A percentile compares a stretch with the other conserved stretches of the same genome.
phyloP scores from a whole-genome alignment of 2,797 vertebrate species.

The Australoheros facetus region DNA sequence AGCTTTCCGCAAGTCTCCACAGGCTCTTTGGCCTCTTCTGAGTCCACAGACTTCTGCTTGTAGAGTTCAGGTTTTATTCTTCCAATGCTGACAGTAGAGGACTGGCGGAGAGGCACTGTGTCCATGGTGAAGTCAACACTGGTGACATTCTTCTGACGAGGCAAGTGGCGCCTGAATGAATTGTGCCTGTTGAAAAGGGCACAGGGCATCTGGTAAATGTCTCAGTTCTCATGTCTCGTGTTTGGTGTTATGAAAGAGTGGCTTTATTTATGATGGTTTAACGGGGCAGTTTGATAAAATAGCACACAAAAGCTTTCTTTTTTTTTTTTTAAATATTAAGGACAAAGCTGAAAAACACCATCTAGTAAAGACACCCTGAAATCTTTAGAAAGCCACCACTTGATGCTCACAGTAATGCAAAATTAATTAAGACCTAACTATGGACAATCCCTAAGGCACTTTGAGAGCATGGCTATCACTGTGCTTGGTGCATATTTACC shows the following conservation, averaged over 20 bases:
- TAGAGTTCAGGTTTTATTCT: conserved; percentile 98
- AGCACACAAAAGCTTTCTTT: background rate
- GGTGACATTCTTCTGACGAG: conserved; percentile 96
- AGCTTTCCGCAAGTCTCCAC: conserved; percentile 93
- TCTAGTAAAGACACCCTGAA: background rate
- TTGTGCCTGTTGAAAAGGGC: conserved; percentile 87
- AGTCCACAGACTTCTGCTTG: conserved; percentile 98
- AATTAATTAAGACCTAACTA: background rate
- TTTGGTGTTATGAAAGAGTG: conserved; percentile 13
- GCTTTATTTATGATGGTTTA: conserved; percentile 38
- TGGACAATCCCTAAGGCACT: background rate
- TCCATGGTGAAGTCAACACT: conserved; percentile 96
- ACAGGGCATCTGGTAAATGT: conserved; percentile 51
- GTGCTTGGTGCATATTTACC: background rate
- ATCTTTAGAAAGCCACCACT: background rate
- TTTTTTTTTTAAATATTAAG: background rate
- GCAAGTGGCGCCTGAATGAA: conserved; percentile 95
- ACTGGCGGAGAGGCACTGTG: conserved; percentile 89
- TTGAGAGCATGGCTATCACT: background rate
- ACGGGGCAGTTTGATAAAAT: background rate
- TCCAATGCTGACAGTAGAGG: conserved; percentile 92
- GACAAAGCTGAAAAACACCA: background rate
- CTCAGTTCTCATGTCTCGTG: conserved; percentile 2
- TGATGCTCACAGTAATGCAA: background rate
- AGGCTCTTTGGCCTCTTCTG: conserved; percentile 85